Evolutionary conservation across 2,888 invertebrate genomes (phyloP).

Genomic region (Entomobrya proxima): DNA sequence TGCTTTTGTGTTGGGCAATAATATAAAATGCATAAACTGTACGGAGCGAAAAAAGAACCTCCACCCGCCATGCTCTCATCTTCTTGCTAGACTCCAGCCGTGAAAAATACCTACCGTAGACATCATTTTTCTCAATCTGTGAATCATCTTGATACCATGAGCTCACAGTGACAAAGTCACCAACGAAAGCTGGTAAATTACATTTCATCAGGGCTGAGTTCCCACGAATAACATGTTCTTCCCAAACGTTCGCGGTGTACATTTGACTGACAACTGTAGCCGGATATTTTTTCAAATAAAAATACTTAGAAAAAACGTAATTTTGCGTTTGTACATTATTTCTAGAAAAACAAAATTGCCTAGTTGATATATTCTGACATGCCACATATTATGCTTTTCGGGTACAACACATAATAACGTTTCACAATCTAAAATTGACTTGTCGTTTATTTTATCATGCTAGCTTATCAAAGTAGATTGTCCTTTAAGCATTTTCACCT

Average conservation of each 20-base stretch:
- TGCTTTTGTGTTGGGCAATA: no score
- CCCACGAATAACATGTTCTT: slow-evolving; percentile 92
- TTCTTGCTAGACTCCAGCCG: background rate
- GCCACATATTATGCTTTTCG: no score
- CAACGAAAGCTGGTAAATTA: slow-evolving; percentile 94
- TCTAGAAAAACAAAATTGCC: no score
- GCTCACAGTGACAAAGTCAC: slow-evolving; percentile 90
- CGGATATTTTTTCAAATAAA: background rate
- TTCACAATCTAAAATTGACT: no score
- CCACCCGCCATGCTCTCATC: slow-evolving; percentile 60
- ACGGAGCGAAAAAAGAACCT: background rate
- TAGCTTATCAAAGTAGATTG: no score
- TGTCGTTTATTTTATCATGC: no score
- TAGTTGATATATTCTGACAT: no score
- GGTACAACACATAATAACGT: no score
- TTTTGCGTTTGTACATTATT: no score
- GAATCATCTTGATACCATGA: slow-evolving; percentile 89
- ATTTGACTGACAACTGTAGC: slow-evolving; percentile 90
- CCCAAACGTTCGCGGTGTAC: slow-evolving; percentile 93
- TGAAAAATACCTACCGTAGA: slow-evolving; percentile 71
- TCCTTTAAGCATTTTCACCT: no score
- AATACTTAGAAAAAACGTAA: background rate
- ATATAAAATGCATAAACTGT: background rate
- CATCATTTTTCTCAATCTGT: slow-evolving; percentile 72
- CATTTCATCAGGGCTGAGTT: slow-evolving; percentile 95